Conservation (phyloP, 2,888 invertebrate genomes). For the Syrphus vitripennis region DNA sequence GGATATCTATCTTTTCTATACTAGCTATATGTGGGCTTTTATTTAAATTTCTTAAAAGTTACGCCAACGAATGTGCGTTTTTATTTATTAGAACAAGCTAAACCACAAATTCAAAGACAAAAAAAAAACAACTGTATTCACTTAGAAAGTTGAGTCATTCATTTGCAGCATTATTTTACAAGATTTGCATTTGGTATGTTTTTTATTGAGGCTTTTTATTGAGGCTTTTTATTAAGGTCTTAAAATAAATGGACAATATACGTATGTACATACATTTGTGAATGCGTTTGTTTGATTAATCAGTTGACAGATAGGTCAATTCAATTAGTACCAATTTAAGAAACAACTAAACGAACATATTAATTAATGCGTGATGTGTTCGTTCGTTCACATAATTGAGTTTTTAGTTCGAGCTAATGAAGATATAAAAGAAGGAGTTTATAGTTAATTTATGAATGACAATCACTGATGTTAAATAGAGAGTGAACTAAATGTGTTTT, state of each 20-base stretch:
- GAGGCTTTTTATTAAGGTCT: background rate
- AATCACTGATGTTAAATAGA: background rate
- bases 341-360: background rate
- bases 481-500: background rate
- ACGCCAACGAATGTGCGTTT: conserved; percentile 22
- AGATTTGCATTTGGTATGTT: background rate
- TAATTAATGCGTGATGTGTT: conserved; percentile 10
- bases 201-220: too few relatives aligned
- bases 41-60: background rate
- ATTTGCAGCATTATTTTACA: background rate
- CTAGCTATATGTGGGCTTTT: background rate
- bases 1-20: background rate
- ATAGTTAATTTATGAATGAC: background rate
- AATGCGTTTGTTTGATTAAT: conserved; percentile 36
- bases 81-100: background rate
- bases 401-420: background rate
- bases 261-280: background rate
- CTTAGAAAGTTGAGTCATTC: conserved; percentile 7
- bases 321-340: conserved; percentile 36
- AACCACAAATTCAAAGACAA: background rate
- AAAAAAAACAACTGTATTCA: background rate
- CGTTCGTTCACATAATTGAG: conserved; percentile 5
- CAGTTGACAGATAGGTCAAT: conserved; percentile 51
- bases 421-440: background rate
- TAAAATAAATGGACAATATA: too few relatives aligned